phyloP scores from a whole-genome alignment of 2,888 invertebrate species.

The Caenorhabditis macrosperma region DNA sequence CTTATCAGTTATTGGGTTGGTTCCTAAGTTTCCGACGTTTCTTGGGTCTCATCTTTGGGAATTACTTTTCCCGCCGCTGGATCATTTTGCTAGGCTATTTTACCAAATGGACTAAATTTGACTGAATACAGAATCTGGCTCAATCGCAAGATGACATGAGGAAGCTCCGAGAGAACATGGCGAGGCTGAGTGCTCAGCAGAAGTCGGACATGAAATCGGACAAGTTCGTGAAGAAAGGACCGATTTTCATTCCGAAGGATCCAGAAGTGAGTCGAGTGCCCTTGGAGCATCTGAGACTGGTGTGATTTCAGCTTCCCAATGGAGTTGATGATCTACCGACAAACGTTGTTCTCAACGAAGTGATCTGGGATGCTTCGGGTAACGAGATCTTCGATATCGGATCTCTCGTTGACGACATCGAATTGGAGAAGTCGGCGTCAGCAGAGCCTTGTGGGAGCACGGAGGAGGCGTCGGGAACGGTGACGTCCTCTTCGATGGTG shows the following conservation, averaged over 20 bases:
- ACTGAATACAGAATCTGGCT: too few relatives aligned
- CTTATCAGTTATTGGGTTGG: too few relatives aligned
- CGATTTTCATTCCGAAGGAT: background rate
- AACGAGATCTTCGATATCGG: constrained; percentile 43
- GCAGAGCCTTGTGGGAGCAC: too few relatives aligned
- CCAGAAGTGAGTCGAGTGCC: background rate
- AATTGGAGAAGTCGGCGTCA: too few relatives aligned
- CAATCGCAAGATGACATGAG: background rate
- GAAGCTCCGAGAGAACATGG: background rate
- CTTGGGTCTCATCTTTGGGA: too few relatives aligned
- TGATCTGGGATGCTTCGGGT: background rate
- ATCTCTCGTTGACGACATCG: constrained; percentile 27
- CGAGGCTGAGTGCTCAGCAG: background rate
- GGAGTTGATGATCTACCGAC: background rate
- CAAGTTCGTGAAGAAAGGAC: constrained; percentile 16
- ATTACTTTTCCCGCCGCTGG: too few relatives aligned
- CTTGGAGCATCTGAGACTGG: background rate
- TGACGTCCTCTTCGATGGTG: too few relatives aligned
- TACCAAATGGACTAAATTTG: too few relatives aligned
- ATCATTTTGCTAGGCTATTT: too few relatives aligned
- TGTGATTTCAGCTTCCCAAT: background rate
- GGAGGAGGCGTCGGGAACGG: constrained; percentile 2
- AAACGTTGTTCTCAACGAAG: constrained; percentile 18
- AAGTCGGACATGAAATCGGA: background rate
- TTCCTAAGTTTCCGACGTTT: too few relatives aligned